Evolutionary conservation across 2,113 vertebrate species (phyloP).

Genomic region (Eleginops maclovinus): DNA sequence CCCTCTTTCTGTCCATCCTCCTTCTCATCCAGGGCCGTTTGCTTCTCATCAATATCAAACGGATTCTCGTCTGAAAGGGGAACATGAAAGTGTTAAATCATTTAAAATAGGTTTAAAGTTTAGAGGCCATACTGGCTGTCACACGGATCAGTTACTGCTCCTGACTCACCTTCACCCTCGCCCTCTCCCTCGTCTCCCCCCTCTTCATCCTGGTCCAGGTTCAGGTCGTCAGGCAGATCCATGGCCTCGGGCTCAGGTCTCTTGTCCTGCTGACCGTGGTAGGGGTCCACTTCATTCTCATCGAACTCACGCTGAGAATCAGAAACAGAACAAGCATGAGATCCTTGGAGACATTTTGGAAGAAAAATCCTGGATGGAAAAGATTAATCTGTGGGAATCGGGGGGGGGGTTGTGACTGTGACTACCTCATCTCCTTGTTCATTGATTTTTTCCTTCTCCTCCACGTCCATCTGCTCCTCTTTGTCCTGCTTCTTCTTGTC

Average conservation of each 20-base stretch:
- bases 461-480: slow-evolving; percentile 78
- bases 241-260: slow-evolving; percentile 89
- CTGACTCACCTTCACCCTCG: slow-evolving; percentile 82
- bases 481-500: slow-evolving; percentile 86
- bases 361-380: background rate
- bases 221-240: slow-evolving; percentile 93
- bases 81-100: background rate
- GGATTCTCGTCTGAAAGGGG: slow-evolving; percentile 85
- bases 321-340: background rate
- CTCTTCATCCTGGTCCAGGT: slow-evolving; percentile 88
- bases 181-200: slow-evolving; percentile 82
- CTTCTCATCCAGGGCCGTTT: slow-evolving; percentile 79
- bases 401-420: too few species aligned
- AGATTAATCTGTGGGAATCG: too few species aligned
- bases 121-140: too few species aligned
- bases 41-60: slow-evolving; percentile 89
- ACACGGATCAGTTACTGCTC: too few species aligned
- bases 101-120: too few species aligned
- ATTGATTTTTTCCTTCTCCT: slow-evolving; percentile 88
- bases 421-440: slow-evolving; percentile 95
- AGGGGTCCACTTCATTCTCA: slow-evolving; percentile 95
- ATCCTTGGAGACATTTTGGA: background rate
- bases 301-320: slow-evolving; percentile 91
- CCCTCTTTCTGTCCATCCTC: slow-evolving; percentile 73
- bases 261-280: slow-evolving; percentile 90